Evolutionary conservation across 2,113 vertebrate species (phyloP).

Genomic region (Benthochromis sp.): DNA sequence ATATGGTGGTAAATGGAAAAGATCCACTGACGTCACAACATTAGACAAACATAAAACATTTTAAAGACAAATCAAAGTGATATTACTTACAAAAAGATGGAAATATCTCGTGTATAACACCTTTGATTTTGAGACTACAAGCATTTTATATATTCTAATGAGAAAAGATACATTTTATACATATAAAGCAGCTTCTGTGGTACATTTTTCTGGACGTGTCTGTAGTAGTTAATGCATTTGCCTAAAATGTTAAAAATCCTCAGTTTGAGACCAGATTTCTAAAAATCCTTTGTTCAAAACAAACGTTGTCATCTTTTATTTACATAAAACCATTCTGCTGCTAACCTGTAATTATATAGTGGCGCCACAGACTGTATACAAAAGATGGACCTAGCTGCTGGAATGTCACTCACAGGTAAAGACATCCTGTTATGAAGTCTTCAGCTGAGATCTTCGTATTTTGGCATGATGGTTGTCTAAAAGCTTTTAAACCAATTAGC

Average conservation of each 20-base stretch:
- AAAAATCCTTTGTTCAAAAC: background rate
- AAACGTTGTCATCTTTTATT: fast-evolving
- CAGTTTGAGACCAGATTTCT: background rate
- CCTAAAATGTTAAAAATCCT: background rate
- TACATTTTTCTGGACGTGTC: fast-evolving
- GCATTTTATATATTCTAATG: fast-evolving
- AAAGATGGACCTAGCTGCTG: background rate
- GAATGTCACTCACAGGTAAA: background rate
- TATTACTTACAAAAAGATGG: background rate
- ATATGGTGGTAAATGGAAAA: background rate
- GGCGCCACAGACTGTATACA: background rate
- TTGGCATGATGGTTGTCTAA: background rate
- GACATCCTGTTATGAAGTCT: background rate
- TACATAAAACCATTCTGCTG: fast-evolving
- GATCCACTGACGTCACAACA: background rate
- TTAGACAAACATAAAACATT: background rate
- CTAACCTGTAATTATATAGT: background rate
- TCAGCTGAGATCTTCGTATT: background rate
- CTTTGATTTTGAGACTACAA: background rate
- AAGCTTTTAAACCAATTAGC: background rate
- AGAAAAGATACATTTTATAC: background rate
- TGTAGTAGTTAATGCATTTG: background rate
- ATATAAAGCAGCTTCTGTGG: background rate
- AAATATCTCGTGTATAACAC: fast-evolving
- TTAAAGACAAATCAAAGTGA: background rate